Base-by-base conservation (phyloP, 2,113 vertebrate species). In the Brachypteracias leptosomus region DNA sequence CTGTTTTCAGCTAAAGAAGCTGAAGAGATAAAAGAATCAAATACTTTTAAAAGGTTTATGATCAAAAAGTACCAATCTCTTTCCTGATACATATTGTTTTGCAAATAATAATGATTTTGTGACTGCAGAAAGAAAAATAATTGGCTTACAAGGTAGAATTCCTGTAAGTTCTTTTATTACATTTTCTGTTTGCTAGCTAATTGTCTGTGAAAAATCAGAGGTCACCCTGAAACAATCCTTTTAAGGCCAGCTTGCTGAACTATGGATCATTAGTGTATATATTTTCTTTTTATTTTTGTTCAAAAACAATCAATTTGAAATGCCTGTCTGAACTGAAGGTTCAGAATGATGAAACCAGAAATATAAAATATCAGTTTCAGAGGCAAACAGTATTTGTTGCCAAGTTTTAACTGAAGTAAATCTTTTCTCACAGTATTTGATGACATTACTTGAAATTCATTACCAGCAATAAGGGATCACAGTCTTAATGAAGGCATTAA, bases 151-250 rank as follows among this genome's bases (percentile, higher is more conserved):
- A 88, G 57, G 85, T 88, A 42, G 17, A 88, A 63, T 74, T 93
- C 42, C 47, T 92, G 31, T 47, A 86, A 71, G 10, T 57, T 75
- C 14, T 71, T 94, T 81, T 72, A 81, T 93, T 92, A 44, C 6
- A 24, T 86, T 92, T 96, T 88, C 59, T 77, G 18, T 88, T 94
- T 92, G 33, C 47, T 67, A 61, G 51, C 44, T 96, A 96, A 94
- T 68, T 92, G 61, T 61, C 76, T 90, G 79, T 89, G 73, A 93
- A 96, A 94, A 91, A 91, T 83, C 71, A 72, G 40, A 95, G 92
- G 90, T 94, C 93, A 94, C 68, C 29, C 72, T 88, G 90, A 75
- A 81, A 82, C 40, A 89, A 68, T 77, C 28, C 44, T 83, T 85
- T 87, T 93, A 63, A 88, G 38, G 65, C 40, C 52, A 88, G 24